Conservation (phyloP, 2,113 vertebrate genomes). For the Silurus glanis region DNA sequence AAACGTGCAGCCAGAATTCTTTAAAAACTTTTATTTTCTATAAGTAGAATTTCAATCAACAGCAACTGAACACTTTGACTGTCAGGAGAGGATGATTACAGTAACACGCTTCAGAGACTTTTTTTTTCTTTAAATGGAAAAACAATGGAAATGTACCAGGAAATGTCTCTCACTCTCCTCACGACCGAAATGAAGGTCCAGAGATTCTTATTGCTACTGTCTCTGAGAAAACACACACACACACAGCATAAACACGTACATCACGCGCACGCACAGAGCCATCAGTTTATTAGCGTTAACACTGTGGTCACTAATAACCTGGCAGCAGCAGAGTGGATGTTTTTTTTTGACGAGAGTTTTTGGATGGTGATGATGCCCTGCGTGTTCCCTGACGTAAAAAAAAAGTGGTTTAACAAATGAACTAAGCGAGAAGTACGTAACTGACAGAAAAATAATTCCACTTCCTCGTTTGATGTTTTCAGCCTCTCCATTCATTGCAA, state of each 20-base stretch:
- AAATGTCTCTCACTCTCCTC: conserved; percentile 27
- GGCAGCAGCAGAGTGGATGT: not conserved
- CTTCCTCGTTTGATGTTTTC: conserved; percentile 25
- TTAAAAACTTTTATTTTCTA: conserved; percentile 81
- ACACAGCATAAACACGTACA: not conserved
- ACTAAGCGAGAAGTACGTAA: conserved; percentile 17
- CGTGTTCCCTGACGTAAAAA: not conserved
- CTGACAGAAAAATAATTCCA: conserved; percentile 52
- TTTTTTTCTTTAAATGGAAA: conserved; percentile 30
- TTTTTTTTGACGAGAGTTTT: not conserved
- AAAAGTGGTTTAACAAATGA: conserved; percentile 17
- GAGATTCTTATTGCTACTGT: conserved; percentile 56
- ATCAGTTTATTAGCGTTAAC: not conserved
- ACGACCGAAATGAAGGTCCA: conserved; percentile 35
- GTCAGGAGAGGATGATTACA: conserved; percentile 63
- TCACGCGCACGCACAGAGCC: not conserved
- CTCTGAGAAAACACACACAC: conserved; percentile 30
- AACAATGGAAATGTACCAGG: conserved; percentile 42
- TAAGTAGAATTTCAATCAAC: conserved; percentile 85
- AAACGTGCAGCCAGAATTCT: conserved; percentile 14
- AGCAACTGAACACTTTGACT: conserved; percentile 71
- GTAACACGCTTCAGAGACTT: conserved; percentile 46
- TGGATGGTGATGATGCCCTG: not conserved
- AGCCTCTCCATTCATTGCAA: not conserved
- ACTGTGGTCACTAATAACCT: not conserved